Conservation (phyloP, 2,797 vertebrate species). For the Acipenser transmontanus region DNA sequence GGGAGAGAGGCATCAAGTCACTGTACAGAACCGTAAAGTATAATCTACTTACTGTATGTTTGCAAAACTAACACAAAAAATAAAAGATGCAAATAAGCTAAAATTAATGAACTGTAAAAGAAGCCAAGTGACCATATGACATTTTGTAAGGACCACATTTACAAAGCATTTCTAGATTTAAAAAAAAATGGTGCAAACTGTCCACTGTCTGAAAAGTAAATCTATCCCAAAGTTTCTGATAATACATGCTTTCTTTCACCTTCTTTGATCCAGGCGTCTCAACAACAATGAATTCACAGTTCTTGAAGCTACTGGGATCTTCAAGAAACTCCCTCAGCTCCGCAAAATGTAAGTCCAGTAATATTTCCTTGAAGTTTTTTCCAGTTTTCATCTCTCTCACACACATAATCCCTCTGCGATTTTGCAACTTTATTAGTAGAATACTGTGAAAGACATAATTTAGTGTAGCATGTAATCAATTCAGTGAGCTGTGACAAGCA, state of each 20-base stretch:
- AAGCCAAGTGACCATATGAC: too few relatives aligned
- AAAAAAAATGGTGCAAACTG: too few relatives aligned
- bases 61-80: too few relatives aligned
- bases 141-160: too few relatives aligned
- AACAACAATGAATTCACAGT: constrained; percentile 98
- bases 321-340: constrained; percentile 93
- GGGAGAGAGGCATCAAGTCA: too few relatives aligned
- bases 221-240: too few relatives aligned
- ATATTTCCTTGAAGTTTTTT: neutral
- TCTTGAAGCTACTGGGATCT: constrained; percentile 91
- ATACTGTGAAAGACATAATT: constrained; percentile 22
- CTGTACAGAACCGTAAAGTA: too few relatives aligned
- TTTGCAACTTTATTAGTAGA: constrained; percentile 18
- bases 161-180: too few relatives aligned
- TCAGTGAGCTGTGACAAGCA: constrained; percentile 14
- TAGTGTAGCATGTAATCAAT: constrained; percentile 18
- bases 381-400: neutral
- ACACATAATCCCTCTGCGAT: constrained; percentile 11
- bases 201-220: too few relatives aligned
- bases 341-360: constrained; percentile 85
- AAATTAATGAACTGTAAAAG: too few relatives aligned
- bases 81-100: too few relatives aligned
- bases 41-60: too few relatives aligned
- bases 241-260: constrained; percentile 10
- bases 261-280: constrained; percentile 65